Conservation (phyloP, 1,140 invertebrate genomes). For the Aethina tumida region DNA sequence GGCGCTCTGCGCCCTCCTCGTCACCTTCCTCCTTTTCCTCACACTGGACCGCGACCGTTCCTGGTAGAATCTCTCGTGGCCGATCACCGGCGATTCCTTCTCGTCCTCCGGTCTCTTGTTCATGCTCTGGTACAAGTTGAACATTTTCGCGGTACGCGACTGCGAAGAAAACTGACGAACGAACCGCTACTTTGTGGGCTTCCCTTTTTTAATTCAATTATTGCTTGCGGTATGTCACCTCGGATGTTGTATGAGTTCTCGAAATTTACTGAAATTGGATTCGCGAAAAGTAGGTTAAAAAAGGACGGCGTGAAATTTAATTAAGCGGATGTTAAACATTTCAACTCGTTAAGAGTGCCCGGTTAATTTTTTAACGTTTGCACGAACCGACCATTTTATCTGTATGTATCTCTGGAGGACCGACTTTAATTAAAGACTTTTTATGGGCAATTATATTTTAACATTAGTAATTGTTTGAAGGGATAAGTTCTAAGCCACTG, state of each 20-base stretch:
- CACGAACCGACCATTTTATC: no score
- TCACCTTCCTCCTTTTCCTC: constrained; percentile 44
- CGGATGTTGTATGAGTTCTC: neutral
- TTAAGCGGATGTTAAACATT: neutral
- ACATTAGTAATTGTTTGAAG: no score
- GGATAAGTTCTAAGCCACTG: no score
- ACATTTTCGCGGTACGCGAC: constrained; percentile 41
- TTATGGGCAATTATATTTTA: no score
- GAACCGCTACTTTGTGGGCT: neutral
- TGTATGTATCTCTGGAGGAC: no score
- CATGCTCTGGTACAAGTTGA: constrained; percentile 65
- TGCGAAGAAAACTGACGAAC: constrained; percentile 6
- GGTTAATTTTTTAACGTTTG: no score
- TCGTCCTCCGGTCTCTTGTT: constrained; percentile 51
- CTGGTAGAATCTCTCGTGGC: constrained; percentile 66
- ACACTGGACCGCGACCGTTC: constrained; percentile 34
- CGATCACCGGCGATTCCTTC: constrained; percentile 52
- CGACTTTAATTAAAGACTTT: no score
- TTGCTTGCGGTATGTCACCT: constrained; percentile 5
- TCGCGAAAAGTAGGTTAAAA: neutral
- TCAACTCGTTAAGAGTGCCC: no score
- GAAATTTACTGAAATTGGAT: neutral
- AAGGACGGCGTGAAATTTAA: neutral
- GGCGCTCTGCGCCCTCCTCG: constrained; percentile 58
- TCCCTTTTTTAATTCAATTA: neutral